Conservation (phyloP, 2,888 invertebrate genomes). For the Cacoxenus indagator region DNA sequence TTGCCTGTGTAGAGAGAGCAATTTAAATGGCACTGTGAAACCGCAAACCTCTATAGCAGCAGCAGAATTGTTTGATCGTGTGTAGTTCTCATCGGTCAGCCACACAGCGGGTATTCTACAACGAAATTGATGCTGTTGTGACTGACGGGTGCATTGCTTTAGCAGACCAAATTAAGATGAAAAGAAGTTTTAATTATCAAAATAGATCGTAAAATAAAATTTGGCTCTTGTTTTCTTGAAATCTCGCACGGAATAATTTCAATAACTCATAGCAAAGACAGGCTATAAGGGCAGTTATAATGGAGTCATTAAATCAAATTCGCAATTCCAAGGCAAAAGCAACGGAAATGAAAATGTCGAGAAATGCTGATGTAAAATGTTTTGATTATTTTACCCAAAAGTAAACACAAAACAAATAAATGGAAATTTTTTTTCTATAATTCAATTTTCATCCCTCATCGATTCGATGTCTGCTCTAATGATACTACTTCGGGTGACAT, state of each 20-base stretch:
- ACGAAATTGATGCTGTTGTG: too few relatives aligned
- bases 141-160: conserved; percentile 40
- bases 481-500: conserved; percentile 58
- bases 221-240: too few relatives aligned
- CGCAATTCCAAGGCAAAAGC: neutral
- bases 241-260: too few relatives aligned
- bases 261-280: neutral
- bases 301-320: conserved; percentile 15
- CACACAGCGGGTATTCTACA: neutral
- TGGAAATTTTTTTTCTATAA: conserved; percentile 44
- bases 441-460: conserved; percentile 51
- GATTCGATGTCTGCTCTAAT: conserved; percentile 44
- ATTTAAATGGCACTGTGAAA: conserved; percentile 45
- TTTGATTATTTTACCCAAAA: conserved; percentile 46
- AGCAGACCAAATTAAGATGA: neutral
- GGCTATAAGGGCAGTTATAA: neutral
- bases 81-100: conserved; percentile 3
- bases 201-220: neutral
- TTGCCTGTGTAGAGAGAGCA: too few relatives aligned
- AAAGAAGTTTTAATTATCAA: neutral
- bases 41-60: conserved; percentile 38
- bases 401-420: conserved; percentile 38
- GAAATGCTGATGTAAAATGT: conserved; percentile 59
- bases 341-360: conserved; percentile 26
- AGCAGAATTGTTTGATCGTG: conserved; percentile 26